Conservation (phyloP, 2,888 invertebrate species). For the Cantharis lateralis region DNA sequence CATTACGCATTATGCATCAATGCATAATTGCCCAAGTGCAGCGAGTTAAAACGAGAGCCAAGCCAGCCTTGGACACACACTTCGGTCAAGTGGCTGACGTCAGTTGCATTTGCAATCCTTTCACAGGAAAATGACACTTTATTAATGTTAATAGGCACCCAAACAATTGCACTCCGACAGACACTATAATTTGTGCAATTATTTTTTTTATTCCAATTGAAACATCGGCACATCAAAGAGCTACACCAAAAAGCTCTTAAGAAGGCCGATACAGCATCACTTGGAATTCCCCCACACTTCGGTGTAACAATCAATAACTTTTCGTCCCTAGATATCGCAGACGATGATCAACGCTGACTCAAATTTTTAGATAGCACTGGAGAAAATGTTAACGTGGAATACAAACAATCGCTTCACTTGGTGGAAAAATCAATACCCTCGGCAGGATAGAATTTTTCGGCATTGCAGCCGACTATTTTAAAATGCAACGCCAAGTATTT, state of each 20-base stretch:
- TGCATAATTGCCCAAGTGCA: constrained; percentile 35
- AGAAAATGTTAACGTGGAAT: background rate
- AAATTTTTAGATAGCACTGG: background rate
- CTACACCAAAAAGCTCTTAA: background rate
- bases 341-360: background rate
- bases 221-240: background rate
- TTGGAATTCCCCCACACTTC: background rate
- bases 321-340: background rate
- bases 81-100: constrained; percentile 40
- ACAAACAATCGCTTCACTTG: background rate
- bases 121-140: constrained; percentile 34
- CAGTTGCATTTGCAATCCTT: constrained; percentile 35
- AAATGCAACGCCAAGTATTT: background rate
- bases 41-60: constrained; percentile 33
- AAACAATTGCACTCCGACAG: constrained; percentile 31
- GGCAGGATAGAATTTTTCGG: background rate
- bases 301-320: background rate
- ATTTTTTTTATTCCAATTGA: background rate
- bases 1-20: constrained; percentile 22
- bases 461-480: background rate
- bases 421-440: background rate
- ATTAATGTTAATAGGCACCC: constrained; percentile 35
- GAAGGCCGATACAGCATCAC: background rate
- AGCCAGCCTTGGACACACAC: constrained; percentile 36
- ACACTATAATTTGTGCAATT: constrained; percentile 15